These are phyloP conservation scores for Polylopha cassiicola DNA, from an alignment of 2,888 invertebrate genomes.

Conservation along the genomic window DNA sequence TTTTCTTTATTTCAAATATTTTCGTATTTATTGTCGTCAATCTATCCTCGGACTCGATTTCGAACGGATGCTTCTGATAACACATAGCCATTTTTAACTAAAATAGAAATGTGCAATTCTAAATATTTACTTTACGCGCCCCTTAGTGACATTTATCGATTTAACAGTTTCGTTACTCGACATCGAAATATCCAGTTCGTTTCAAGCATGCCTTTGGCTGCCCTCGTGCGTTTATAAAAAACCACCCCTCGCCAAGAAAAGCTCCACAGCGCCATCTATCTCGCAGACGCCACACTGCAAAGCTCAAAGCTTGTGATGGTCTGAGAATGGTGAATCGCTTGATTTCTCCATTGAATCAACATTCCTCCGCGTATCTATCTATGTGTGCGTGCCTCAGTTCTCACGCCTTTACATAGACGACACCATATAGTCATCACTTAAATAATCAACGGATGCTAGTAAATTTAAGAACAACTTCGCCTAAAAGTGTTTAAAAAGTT, in stretches of 20 bases:
- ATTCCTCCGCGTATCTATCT: constrained; percentile 70
- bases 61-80: constrained; percentile 73
- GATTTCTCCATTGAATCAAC: constrained; percentile 76
- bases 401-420: constrained; percentile 48
- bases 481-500: constrained; percentile 27
- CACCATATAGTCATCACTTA: constrained; percentile 44
- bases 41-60: constrained; percentile 70
- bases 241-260: constrained; percentile 36
- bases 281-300: constrained; percentile 39
- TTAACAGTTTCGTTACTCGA: too few species aligned
- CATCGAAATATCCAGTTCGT: too few species aligned
- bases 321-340: constrained; percentile 62
- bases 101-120: too few species aligned
- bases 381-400: constrained; percentile 66
- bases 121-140: too few species aligned
- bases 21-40: constrained; percentile 82
- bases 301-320: constrained; percentile 66
- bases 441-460: constrained; percentile 34
- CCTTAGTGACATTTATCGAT: too few species aligned
- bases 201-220: constrained; percentile 11
- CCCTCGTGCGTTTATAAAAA: constrained; percentile 27
- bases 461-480: constrained; percentile 27
- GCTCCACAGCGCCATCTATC: constrained; percentile 58
- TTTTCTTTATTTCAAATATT: constrained; percentile 90
- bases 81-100: constrained; percentile 44